phyloP scores from a whole-genome alignment of 2,888 invertebrate species.

The Tetanocera ferruginea region DNA sequence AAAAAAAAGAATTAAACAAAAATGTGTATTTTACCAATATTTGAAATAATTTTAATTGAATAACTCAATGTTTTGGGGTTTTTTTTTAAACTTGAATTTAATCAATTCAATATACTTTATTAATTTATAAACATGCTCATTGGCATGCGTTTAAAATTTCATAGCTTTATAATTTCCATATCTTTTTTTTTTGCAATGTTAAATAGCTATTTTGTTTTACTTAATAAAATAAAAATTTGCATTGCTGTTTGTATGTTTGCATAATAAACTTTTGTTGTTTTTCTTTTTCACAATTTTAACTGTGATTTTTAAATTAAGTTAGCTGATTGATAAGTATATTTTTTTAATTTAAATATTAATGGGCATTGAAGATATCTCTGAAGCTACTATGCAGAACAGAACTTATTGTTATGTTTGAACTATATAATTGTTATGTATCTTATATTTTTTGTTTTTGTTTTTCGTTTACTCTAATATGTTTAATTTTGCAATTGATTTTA shows the following conservation, averaged over 20 bases:
- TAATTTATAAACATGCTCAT: no score
- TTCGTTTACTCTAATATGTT: constrained; percentile 49
- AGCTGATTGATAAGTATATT: not conserved
- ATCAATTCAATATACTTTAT: not conserved
- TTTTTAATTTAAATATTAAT: not conserved
- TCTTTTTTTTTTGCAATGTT: constrained; percentile 4
- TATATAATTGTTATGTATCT: constrained; percentile 27
- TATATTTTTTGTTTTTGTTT: constrained; percentile 33
- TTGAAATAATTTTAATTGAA: constrained; percentile 2
- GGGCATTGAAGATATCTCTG: not conserved
- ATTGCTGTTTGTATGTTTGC: not conserved
- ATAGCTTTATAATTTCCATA: not conserved
- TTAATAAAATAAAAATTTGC: no score
- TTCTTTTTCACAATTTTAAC: constrained; percentile 35
- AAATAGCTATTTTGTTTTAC: no score
- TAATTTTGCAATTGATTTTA: not conserved
- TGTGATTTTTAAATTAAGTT: not conserved
- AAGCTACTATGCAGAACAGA: not conserved
- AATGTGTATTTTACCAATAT: constrained; percentile 15
- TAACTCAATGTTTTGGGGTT: not conserved
- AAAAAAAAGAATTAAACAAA: no score
- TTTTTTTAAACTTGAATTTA: not conserved
- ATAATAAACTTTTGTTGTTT: not conserved
- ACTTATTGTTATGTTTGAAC: not conserved
- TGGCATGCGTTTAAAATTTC: not conserved